Conservation (phyloP, 2,113 vertebrate species). For the Sphaerodactylus townsendi region DNA sequence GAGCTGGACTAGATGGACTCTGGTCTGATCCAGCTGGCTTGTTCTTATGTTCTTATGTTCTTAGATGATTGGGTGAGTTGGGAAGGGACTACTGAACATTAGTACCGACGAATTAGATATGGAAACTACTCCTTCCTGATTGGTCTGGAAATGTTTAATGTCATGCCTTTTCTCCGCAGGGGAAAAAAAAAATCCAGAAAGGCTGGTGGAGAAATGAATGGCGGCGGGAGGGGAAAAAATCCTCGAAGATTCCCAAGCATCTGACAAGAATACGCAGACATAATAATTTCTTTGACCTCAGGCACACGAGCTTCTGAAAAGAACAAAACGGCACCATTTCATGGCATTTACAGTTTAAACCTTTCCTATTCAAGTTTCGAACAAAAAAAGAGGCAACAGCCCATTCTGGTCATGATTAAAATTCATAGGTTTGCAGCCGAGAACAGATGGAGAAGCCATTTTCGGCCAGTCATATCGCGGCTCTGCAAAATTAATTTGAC, state of each 20-base stretch:
- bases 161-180: slow-evolving; percentile 58
- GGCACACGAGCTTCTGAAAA: slow-evolving; percentile 82
- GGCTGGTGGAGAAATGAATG: neutral
- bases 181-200: slow-evolving; percentile 27
- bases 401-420: slow-evolving; percentile 95
- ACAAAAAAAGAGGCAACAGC: slow-evolving; percentile 85
- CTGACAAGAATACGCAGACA: slow-evolving; percentile 80
- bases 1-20: too few relatives aligned
- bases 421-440: slow-evolving; percentile 91
- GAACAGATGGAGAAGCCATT: slow-evolving; percentile 94
- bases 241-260: slow-evolving; percentile 69
- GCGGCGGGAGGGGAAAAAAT: slow-evolving; percentile 45
- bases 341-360: slow-evolving; percentile 89
- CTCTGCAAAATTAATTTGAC: slow-evolving; percentile 99
- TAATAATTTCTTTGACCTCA: slow-evolving; percentile 89
- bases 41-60: too few relatives aligned
- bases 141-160: slow-evolving; percentile 62
- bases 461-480: slow-evolving; percentile 94
- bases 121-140: slow-evolving; percentile 50
- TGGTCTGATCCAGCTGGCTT: too few relatives aligned
- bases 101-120: slow-evolving; percentile 39
- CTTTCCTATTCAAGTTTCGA: slow-evolving; percentile 87
- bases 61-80: slow-evolving; percentile 21
- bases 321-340: slow-evolving; percentile 87
- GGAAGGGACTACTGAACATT: slow-evolving; percentile 41